phyloP scores from a whole-genome alignment of 2,113 vertebrate species.

The Scomber colias region DNA sequence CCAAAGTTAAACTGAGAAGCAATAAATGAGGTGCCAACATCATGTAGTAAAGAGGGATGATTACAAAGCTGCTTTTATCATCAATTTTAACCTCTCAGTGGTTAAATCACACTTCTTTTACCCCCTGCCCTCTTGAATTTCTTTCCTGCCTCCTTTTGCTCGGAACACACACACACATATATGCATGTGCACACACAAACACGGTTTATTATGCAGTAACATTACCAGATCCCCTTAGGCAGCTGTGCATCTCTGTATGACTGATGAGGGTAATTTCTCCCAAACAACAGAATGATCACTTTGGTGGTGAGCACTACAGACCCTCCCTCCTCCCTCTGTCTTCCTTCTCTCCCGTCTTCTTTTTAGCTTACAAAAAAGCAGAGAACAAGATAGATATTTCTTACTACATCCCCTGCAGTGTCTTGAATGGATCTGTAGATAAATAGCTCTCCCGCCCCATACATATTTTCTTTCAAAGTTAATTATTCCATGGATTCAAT shows the following conservation, averaged over 20 bases:
- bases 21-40: constrained; percentile 64
- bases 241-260: constrained; percentile 88
- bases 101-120: constrained; percentile 74
- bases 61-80: constrained; percentile 63
- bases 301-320: constrained; percentile 72
- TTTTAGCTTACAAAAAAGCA: constrained; percentile 54
- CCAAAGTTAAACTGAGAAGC: constrained; percentile 56
- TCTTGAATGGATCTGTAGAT: constrained; percentile 55
- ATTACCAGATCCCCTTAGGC: constrained; percentile 83
- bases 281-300: constrained; percentile 87
- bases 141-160: constrained; percentile 22
- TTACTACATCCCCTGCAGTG: constrained; percentile 65
- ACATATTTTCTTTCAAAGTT: constrained; percentile 5
- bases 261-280: constrained; percentile 89
- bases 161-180: constrained; percentile 23
- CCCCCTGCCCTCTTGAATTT: constrained; percentile 63
- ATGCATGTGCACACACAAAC: constrained; percentile 49
- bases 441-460: constrained; percentile 37
- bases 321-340: constrained; percentile 57
- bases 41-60: constrained; percentile 58
- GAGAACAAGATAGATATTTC: constrained; percentile 70
- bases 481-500: constrained; percentile 34
- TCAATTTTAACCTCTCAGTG: constrained; percentile 70
- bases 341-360: constrained; percentile 50
- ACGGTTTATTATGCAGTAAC: constrained; percentile 84